Evolutionary conservation across 2,797 vertebrate species (phyloP).

Genomic region (Fringilla coelebs): DNA sequence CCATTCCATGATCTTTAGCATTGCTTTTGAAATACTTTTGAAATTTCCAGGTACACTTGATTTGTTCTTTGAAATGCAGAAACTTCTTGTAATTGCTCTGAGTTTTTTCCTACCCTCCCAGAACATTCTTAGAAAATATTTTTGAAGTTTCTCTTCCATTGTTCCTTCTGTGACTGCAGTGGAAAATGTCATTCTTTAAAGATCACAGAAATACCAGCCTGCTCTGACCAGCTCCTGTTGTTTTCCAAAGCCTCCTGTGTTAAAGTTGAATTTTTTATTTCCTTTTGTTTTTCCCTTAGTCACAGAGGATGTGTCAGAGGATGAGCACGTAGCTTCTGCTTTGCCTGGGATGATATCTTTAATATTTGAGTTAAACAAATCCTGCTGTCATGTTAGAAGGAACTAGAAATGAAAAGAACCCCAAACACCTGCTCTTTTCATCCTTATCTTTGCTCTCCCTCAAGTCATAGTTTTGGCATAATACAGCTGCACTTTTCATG

Average conservation of each 20-base stretch:
- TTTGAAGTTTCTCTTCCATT: background rate
- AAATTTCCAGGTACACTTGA: background rate
- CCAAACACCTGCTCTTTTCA: background rate
- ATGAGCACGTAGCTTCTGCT: background rate
- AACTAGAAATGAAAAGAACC: background rate
- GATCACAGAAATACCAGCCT: background rate
- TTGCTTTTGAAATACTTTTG: background rate
- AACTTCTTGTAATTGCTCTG: background rate
- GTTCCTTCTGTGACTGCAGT: constrained; percentile 14
- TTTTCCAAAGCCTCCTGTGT: constrained; percentile 12
- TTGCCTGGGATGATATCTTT: background rate
- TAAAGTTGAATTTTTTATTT: background rate
- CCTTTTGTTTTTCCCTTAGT: background rate
- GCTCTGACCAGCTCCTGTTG: background rate
- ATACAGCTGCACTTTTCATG: background rate
- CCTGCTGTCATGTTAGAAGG: background rate
- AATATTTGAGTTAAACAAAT: background rate
- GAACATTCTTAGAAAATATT: constrained; percentile 11
- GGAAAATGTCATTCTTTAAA: constrained; percentile 52
- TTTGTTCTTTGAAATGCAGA: background rate
- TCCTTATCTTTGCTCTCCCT: background rate
- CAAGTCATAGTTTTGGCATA: background rate
- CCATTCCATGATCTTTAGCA: background rate
- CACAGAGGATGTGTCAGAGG: background rate
- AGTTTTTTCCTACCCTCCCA: background rate